Conservation (phyloP, 2,113 vertebrate species). For the Epinephelus cyanopodus region DNA sequence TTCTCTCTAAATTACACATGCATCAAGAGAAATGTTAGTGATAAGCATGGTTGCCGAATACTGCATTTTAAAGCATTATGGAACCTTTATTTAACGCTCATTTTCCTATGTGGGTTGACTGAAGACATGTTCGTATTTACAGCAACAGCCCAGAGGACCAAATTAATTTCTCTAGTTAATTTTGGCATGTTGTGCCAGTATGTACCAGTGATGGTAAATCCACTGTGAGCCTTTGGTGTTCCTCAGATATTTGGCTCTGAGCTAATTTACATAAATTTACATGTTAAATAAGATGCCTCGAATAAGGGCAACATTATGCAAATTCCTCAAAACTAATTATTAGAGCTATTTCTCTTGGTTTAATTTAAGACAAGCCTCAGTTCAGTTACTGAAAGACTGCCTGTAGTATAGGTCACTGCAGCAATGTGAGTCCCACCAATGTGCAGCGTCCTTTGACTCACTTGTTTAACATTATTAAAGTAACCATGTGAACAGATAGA, state of each 20-base stretch:
- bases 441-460: not conserved
- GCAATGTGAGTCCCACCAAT: not conserved
- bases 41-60: not conserved
- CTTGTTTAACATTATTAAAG: not conserved
- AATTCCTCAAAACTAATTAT: conserved; percentile 57
- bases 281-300: conserved; percentile 58
- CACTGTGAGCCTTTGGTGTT: conserved; percentile 27
- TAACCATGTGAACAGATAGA: not conserved
- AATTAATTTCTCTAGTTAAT: conserved; percentile 38
- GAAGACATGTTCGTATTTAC: conserved; percentile 36
- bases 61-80: not conserved
- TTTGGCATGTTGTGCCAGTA: conserved; percentile 51
- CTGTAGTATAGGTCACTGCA: not conserved
- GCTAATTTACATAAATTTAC: conserved; percentile 67
- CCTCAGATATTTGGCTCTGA: conserved; percentile 43
- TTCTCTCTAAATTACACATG: not conserved
- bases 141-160: conserved; percentile 39
- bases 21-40: not conserved
- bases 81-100: conserved; percentile 27
- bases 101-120: conserved; percentile 5
- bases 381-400: not conserved
- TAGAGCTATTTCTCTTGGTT: conserved; percentile 47
- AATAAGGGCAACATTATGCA: conserved; percentile 57
- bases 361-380: not conserved
- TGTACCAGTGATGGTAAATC: conserved; percentile 39